These are phyloP conservation scores for Eolophus roseicapilla DNA, from an alignment of 2,113 vertebrate genomes.

Conservation along the genomic window DNA sequence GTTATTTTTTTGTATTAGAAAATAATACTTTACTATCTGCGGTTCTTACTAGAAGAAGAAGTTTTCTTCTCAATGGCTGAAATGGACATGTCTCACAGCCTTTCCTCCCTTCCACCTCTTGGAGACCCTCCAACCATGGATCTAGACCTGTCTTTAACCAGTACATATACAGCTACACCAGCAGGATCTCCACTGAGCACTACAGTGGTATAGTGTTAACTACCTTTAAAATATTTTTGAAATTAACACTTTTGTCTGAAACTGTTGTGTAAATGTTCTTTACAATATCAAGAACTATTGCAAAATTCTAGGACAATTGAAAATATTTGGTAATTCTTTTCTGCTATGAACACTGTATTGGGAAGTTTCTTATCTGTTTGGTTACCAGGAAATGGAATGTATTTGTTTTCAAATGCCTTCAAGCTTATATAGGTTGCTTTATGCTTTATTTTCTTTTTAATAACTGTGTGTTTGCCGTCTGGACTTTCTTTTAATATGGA, in stretches of 20 bases:
- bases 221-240: neutral
- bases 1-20: neutral
- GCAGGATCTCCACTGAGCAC: constrained; percentile 88
- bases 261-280: neutral
- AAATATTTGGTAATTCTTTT: neutral
- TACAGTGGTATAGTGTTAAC: constrained; percentile 77
- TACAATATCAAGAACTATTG: neutral
- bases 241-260: neutral
- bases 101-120: constrained; percentile 94
- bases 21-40: neutral
- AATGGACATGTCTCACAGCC: constrained; percentile 98
- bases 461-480: neutral
- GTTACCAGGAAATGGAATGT: neutral
- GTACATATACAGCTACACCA: constrained; percentile 89
- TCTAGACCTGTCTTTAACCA: constrained; percentile 92
- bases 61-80: constrained; percentile 99
- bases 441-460: neutral
- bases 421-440: neutral
- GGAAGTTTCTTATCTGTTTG: neutral
- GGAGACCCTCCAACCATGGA: constrained; percentile 94
- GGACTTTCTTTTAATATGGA: neutral
- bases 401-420: neutral
- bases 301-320: neutral
- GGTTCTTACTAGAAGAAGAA: constrained; percentile 83
- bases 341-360: neutral